phyloP scores from a whole-genome alignment of 2,888 invertebrate species.

The Caenorhabditis sulstoni region DNA sequence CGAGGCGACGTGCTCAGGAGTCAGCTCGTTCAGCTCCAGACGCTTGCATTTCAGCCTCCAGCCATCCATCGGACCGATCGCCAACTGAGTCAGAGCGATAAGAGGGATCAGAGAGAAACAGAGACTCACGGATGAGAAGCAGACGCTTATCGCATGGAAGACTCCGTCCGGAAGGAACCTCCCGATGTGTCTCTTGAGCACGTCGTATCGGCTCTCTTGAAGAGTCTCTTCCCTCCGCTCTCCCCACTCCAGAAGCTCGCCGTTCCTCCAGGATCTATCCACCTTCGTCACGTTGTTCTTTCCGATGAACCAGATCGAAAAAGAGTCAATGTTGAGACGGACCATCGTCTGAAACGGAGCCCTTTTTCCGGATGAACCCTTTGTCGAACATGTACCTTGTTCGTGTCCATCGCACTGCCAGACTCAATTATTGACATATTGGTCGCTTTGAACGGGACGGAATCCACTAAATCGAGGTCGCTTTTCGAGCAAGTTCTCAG shows the following conservation, averaged over 20 bases:
- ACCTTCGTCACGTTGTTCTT: slow-evolving; percentile 30
- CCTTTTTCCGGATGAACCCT: background rate
- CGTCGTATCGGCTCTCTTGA: slow-evolving; percentile 21
- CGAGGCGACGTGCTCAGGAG: too few relatives aligned
- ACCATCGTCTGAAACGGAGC: slow-evolving; percentile 18
- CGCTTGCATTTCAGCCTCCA: too few relatives aligned
- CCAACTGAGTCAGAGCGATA: too few relatives aligned
- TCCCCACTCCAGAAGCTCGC: slow-evolving; percentile 15
- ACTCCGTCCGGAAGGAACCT: background rate
- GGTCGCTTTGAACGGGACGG: background rate
- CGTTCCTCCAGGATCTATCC: slow-evolving; percentile 22
- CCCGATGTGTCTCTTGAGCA: background rate
- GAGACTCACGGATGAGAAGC: too few relatives aligned
- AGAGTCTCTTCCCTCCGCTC: slow-evolving; percentile 20
- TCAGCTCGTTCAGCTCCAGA: too few relatives aligned
- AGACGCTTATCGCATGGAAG: background rate
- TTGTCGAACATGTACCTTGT: background rate
- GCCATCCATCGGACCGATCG: too few relatives aligned
- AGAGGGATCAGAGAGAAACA: too few relatives aligned
- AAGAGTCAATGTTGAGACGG: slow-evolving; percentile 22
- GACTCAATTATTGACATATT: background rate
- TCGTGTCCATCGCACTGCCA: slow-evolving; percentile 2
- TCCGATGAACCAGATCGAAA: slow-evolving; percentile 40
- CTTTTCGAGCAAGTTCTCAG: slow-evolving; percentile 20
- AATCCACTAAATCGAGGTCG: slow-evolving; percentile 20